A percentile compares a stretch with the other conserved stretches of the same genome.
These are phyloP conservation scores for Phocoena sinus DNA, from an alignment of 2,113 vertebrate species.

Conservation along the genomic window DNA sequence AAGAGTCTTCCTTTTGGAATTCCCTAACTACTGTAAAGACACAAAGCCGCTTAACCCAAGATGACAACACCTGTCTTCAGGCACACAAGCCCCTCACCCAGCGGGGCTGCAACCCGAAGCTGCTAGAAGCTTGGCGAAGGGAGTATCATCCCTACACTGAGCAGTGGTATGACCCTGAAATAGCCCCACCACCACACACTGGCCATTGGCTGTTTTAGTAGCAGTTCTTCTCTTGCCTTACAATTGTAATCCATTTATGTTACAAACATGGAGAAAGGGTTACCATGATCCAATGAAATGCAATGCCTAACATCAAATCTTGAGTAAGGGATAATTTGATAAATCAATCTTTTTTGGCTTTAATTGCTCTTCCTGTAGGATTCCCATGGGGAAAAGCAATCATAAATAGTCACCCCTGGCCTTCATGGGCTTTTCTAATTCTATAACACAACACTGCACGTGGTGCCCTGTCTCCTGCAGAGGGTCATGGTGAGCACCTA, in stretches of 20 bases:
- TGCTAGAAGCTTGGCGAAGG: neutral
- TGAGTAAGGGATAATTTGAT: conserved; percentile 70
- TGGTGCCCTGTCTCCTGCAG: conserved; percentile 12
- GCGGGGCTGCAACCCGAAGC: neutral
- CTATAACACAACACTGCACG: conserved; percentile 24
- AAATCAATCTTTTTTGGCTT: conserved; percentile 69
- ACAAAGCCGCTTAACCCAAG: neutral
- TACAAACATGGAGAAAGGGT: conserved; percentile 46
- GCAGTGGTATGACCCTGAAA: neutral
- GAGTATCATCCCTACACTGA: neutral
- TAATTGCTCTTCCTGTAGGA: conserved; percentile 62
- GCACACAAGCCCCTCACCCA: neutral
- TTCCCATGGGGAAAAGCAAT: conserved; percentile 63
- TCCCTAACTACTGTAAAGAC: neutral
- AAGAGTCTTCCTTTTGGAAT: neutral
- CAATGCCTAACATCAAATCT: conserved; percentile 59
- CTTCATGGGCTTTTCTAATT: conserved; percentile 38
- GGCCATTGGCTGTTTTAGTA: conserved; percentile 6
- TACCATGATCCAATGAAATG: conserved; percentile 62
- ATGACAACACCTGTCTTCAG: neutral
- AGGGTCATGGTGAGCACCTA: conserved; percentile 2
- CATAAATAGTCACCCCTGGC: conserved; percentile 53
- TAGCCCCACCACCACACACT: neutral
- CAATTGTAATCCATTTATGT: conserved; percentile 64
- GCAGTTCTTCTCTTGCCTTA: conserved; percentile 34